Conservation (phyloP, 2,797 vertebrate genomes). For the Arnoldichthys spilopterus region DNA sequence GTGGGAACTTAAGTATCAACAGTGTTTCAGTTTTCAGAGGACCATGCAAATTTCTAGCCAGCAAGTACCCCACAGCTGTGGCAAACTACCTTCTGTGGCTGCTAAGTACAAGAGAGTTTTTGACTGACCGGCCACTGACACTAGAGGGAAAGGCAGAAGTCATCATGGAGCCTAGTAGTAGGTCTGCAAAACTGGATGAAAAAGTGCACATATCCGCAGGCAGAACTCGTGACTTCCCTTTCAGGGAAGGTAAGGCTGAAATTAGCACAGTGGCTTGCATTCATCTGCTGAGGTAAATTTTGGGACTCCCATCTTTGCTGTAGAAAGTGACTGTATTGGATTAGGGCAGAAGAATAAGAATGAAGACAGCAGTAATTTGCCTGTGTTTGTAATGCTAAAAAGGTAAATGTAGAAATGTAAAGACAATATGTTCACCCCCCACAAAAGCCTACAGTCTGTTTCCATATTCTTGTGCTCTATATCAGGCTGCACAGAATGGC, state of each 20-base stretch:
- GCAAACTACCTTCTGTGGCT: not conserved
- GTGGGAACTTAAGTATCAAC: not conserved
- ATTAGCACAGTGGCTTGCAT: not conserved
- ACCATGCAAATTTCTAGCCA: not conserved
- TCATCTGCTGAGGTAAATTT: not conserved
- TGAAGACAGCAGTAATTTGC: not conserved
- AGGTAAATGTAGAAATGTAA: not conserved
- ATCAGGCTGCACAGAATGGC: slow-evolving; percentile 8
- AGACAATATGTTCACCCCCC: not conserved
- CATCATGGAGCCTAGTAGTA: not conserved
- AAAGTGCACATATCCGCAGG: not conserved
- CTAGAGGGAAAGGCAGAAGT: not conserved
- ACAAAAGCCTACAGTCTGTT: not conserved
- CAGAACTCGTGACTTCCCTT: slow-evolving; percentile 2
- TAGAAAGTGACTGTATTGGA: not conserved
- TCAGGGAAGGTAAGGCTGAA: not conserved
- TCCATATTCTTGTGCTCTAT: not conserved
- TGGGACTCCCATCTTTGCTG: not conserved
- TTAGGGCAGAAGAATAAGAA: not conserved
- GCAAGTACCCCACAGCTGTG: not conserved
- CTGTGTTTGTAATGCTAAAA: not conserved
- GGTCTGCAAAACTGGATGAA: not conserved
- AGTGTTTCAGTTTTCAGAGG: not conserved
- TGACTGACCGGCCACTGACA: not conserved
- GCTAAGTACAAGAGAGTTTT: not conserved